These are phyloP conservation scores for Corynorhinus townsendii DNA, from an alignment of 2,113 vertebrate genomes.

Conservation along the genomic window DNA sequence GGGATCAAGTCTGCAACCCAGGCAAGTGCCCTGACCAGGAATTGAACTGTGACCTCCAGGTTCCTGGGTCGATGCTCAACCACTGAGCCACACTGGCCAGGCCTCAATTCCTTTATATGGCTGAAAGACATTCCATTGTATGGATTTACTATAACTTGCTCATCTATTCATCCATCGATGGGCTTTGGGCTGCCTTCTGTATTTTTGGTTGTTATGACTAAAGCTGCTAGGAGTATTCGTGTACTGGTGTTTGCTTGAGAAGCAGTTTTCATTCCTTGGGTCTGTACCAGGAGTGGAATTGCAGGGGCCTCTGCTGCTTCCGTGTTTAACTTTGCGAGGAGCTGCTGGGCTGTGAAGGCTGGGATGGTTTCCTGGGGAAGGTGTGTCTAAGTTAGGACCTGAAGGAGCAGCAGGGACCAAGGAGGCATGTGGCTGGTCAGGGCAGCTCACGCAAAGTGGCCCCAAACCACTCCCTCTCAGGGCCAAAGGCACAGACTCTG, in stretches of 20 bases:
- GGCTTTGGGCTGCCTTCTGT: accelerated
- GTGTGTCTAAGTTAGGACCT: not conserved
- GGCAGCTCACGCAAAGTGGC: not conserved
- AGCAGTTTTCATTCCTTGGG: not conserved
- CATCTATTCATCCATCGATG: accelerated
- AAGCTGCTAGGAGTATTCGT: accelerated
- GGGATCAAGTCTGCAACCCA: no score
- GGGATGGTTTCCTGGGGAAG: not conserved
- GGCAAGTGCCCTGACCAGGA: no score
- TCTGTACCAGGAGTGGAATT: accelerated
- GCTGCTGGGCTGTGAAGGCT: not conserved
- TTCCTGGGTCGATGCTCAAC: no score
- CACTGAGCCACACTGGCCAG: no score
- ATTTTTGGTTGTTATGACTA: not conserved
- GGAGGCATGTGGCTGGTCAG: accelerated
- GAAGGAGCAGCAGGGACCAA: accelerated
- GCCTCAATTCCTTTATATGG: not conserved
- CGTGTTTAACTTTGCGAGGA: not conserved
- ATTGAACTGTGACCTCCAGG: no score
- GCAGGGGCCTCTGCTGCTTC: not conserved
- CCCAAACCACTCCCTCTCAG: not conserved
- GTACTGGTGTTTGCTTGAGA: not conserved
- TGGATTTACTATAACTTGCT: accelerated
- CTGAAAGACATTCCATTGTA: accelerated
- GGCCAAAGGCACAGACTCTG: not conserved